Evolutionary conservation across 2,113 vertebrate species (phyloP).

Genomic region (Rhabdomys dilectus): DNA sequence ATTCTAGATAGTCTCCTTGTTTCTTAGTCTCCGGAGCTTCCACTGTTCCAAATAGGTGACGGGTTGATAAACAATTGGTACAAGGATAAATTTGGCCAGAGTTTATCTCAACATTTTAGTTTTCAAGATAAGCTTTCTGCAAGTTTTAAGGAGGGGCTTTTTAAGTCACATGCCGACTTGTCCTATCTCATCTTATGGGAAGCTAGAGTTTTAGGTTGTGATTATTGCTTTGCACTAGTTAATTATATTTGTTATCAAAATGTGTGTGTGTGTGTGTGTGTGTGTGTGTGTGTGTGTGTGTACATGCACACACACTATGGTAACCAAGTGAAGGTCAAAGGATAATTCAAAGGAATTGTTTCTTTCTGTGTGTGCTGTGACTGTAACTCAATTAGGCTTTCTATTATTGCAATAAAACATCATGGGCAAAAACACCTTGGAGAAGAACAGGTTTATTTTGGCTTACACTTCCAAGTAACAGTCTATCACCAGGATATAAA

Average conservation of each 20-base stretch:
- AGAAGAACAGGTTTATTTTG: not conserved
- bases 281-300: not conserved
- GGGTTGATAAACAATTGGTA: constrained; percentile 55
- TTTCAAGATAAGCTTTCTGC: constrained; percentile 49
- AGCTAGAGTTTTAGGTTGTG: constrained; percentile 81
- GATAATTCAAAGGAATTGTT: not conserved
- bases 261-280: not conserved
- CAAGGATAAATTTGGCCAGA: constrained; percentile 36
- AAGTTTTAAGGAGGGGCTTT: constrained; percentile 57
- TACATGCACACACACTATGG: too few species aligned
- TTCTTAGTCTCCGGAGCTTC: not conserved
- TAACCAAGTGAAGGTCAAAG: not conserved
- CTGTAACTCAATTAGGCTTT: not conserved
- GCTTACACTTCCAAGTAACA: not conserved
- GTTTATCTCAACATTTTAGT: constrained; percentile 24
- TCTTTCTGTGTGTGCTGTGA: not conserved
- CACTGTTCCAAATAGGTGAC: constrained; percentile 58
- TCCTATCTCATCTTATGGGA: constrained; percentile 8
- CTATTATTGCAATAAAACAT: not conserved
- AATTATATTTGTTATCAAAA: constrained; percentile 53
- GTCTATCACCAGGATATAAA: not conserved
- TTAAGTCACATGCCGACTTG: constrained; percentile 41
- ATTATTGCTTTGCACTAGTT: constrained; percentile 85
- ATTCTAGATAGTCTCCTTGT: constrained; percentile 35
- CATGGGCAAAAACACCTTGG: not conserved